Evolutionary conservation across 2,888 invertebrate genomes (phyloP), one percentile per base, ranked within the genome.

Genomic region (Itoplectis maculator): DNA sequence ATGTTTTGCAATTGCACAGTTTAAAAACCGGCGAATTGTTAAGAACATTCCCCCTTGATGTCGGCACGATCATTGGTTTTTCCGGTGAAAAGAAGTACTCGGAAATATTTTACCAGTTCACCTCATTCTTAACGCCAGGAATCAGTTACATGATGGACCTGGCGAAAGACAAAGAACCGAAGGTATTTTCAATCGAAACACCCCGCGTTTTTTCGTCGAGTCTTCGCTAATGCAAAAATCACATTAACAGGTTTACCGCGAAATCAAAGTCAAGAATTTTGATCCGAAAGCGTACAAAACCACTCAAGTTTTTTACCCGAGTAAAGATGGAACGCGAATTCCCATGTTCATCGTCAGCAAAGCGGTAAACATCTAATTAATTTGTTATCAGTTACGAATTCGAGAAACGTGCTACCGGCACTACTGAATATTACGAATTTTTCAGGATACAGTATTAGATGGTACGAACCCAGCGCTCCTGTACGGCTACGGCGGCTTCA

Each of bases 401-500:
- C 5, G 29, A 29, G 29, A n/a, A n/a, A n/a, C n/a, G n/a, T 29
- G 29, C 29, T 29, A 3, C 29, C 5, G 29, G 29, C 5, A 29
- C 29, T 5, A 29, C 5, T 29, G 9, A 15, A 13, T 18, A 51
- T 40, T 18, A 49, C 35, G 37, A 69, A 51, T 69, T 51, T 13
- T 73, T 61, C 91, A 97, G 96, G 95, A 94, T 79, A 88, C 96
- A 13, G 92, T 94, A 6, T 93, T 93, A 84, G 95, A 97, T 93
- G 96, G 96, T 3, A 94, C 94, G n/a, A 95, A 95, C 90, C 98
- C 99, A 0, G 96, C 97, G 84, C 94, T 99, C 61, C 93, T 99
- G 45, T 99, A 99, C 93, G 99, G 99, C 15, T 99, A 99, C 93
- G 99, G 99, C 74, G 99, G 99, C 0, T 99, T 99, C 93, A 99